phyloP scores from a whole-genome alignment of 2,888 invertebrate species.

The Exephanes ischioxanthus region DNA sequence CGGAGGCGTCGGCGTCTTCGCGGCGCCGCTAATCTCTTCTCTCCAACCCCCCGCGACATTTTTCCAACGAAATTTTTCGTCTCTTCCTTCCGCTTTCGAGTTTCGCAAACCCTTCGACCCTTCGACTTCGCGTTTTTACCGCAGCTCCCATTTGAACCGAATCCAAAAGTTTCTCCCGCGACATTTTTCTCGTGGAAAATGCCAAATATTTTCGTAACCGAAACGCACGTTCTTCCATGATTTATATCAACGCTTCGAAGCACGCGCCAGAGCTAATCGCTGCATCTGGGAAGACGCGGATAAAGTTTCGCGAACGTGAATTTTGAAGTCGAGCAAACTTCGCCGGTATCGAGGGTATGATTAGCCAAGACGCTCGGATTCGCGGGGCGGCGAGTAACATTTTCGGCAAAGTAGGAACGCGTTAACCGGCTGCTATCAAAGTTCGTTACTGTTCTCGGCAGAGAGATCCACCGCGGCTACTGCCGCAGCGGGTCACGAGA shows the following conservation, averaged over 20 bases:
- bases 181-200: conserved; percentile 2
- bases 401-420: conserved; percentile 74
- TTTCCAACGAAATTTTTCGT: conserved; percentile 38
- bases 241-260: not conserved
- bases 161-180: conserved; percentile 54
- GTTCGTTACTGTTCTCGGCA: conserved; percentile 27
- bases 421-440: conserved; percentile 52
- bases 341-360: conserved; percentile 55
- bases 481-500: conserved; percentile 58
- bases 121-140: conserved; percentile 26
- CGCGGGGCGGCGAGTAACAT: conserved; percentile 78
- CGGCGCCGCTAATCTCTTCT: conserved; percentile 66
- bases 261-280: conserved; percentile 18
- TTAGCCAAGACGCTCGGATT: conserved; percentile 37
- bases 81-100: conserved; percentile 8
- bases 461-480: conserved; percentile 20
- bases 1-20: conserved; percentile 53
- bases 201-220: conserved; percentile 20
- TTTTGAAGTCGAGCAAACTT: conserved; percentile 46
- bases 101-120: conserved; percentile 30
- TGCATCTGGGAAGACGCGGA: not conserved
- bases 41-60: conserved; percentile 28
- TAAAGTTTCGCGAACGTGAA: conserved; percentile 34
- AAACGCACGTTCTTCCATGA: not conserved
- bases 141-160: conserved; percentile 52